Evolutionary conservation across 30 jellyfish, hydroid and myxozoan species (phyloP).

Genomic region (Hydra vulgaris): DNA sequence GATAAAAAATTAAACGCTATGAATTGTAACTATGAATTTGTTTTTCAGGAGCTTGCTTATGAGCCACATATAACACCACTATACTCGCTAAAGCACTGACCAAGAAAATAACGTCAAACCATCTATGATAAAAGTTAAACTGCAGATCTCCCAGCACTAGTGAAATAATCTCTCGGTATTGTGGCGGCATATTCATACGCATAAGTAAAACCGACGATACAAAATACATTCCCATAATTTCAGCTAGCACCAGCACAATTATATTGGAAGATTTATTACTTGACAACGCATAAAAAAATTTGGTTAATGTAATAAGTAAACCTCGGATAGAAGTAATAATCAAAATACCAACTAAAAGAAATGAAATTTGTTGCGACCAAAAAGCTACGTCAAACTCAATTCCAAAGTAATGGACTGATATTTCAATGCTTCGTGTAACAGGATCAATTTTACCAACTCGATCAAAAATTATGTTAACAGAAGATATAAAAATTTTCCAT

Average conservation of each 20-base stretch:
- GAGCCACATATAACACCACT: slow-evolving; percentile 85
- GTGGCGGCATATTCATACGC: slow-evolving; percentile 97
- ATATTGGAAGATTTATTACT: slow-evolving; percentile 91
- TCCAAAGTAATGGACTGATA: slow-evolving; percentile 61
- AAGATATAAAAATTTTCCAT: slow-evolving; percentile 91
- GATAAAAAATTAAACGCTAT: neutral
- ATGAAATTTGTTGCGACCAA: slow-evolving; percentile 93
- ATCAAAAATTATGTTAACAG: slow-evolving; percentile 85
- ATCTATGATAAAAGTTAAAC: slow-evolving; percentile 82
- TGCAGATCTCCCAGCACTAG: slow-evolving; percentile 94
- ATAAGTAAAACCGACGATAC: slow-evolving; percentile 80
- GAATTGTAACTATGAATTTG: slow-evolving; percentile 46
- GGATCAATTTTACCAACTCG: slow-evolving; percentile 97
- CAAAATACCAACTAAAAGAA: slow-evolving; percentile 82
- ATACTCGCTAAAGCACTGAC: slow-evolving; percentile 97
- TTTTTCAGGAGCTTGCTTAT: slow-evolving; percentile 95
- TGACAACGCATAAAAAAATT: slow-evolving; percentile 77
- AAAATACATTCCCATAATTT: slow-evolving; percentile 93
- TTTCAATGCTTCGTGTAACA: slow-evolving; percentile 79
- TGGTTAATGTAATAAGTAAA: slow-evolving; percentile 77
- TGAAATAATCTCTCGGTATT: slow-evolving; percentile 75
- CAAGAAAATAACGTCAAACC: slow-evolving; percentile 94
- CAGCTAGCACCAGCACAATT: slow-evolving; percentile 84
- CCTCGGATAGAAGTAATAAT: slow-evolving; percentile 93
- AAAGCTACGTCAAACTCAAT: slow-evolving; percentile 80